Evolutionary conservation across 2,113 vertebrate genomes (phyloP).

Genomic region (Gallinago paraguaiae): DNA sequence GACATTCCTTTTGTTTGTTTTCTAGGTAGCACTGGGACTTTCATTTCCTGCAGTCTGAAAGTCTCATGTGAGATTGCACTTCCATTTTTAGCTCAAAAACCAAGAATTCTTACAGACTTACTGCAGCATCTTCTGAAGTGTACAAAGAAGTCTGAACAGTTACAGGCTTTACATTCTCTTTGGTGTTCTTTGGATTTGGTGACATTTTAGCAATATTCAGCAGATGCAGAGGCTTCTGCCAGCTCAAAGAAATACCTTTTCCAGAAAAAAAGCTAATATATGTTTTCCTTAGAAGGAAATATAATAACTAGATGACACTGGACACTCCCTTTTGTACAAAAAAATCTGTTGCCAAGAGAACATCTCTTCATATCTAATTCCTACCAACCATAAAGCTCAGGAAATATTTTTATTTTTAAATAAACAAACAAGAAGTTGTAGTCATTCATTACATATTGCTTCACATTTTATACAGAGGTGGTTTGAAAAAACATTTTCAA

Average conservation of each 20-base stretch:
- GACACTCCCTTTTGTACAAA: neutral
- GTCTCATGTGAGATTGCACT: neutral
- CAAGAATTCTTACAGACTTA: neutral
- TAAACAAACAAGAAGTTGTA: neutral
- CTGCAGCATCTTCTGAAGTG: neutral
- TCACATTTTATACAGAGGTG: neutral
- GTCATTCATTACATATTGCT: neutral
- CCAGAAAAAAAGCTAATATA: neutral
- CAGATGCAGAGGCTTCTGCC: neutral
- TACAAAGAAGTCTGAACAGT: neutral
- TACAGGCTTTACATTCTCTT: neutral
- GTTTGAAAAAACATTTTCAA: neutral
- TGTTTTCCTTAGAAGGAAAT: neutral
- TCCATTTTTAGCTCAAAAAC: neutral
- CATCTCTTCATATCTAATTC: neutral
- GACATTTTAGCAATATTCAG: neutral
- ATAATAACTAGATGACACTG: neutral
- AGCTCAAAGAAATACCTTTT: neutral
- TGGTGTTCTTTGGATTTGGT: neutral
- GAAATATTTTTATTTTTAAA: neutral
- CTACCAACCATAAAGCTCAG: neutral
- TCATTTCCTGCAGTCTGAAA: neutral
- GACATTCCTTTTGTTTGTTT: neutral
- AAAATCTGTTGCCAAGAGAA: neutral
- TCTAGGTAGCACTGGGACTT: neutral